phyloP scores from a whole-genome alignment of 2,113 vertebrate genomes.

The Boulengeromyrus knoepffleri region DNA sequence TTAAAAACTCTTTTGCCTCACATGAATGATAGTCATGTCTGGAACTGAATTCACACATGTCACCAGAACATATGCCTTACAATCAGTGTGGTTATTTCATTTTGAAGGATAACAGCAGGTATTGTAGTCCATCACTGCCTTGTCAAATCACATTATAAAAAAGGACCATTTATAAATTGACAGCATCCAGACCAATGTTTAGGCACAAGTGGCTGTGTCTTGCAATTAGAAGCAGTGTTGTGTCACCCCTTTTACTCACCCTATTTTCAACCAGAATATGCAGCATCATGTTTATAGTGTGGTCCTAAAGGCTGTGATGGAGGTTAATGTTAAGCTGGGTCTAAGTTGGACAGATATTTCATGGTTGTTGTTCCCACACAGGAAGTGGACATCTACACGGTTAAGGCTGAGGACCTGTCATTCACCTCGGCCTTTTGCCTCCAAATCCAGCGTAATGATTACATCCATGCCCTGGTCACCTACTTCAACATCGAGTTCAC shows the following conservation, averaged over 20 bases:
- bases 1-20: background rate
- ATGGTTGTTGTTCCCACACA: constrained; percentile 39
- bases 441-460: constrained; percentile 93
- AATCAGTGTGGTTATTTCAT: background rate
- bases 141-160: background rate
- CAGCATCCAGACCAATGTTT: background rate
- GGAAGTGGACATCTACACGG: constrained; percentile 96
- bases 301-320: background rate
- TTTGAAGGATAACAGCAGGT: background rate
- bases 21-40: background rate
- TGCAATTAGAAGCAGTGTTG: background rate
- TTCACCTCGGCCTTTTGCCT: constrained; percentile 94
- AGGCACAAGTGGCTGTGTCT: background rate
- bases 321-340: background rate
- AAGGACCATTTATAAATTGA: background rate
- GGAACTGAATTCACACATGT: background rate
- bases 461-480: constrained; percentile 88
- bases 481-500: constrained; percentile 98
- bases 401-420: constrained; percentile 83
- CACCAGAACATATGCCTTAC: background rate
- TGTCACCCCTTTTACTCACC: background rate
- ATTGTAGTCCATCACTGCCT: background rate
- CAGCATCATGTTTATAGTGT: background rate
- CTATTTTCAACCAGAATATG: background rate
- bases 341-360: background rate